Percentiles rank a stretch among this genome's conserved stretches.
Conservation (phyloP, 2,113 vertebrate genomes). For the Malurus elegans region DNA sequence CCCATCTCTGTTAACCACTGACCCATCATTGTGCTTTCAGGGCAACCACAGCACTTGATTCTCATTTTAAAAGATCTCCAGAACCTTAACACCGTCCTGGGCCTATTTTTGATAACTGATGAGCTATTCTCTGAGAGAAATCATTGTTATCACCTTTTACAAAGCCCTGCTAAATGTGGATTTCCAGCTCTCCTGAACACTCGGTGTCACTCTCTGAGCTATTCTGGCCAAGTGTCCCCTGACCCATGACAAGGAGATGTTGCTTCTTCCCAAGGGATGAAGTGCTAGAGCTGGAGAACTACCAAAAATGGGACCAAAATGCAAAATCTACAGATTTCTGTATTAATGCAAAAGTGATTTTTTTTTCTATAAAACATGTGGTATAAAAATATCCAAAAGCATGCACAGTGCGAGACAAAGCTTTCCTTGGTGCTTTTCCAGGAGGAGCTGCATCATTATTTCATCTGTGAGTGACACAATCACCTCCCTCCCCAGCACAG, state of each 20-base stretch:
- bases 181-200: background rate
- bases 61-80: background rate
- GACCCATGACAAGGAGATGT: background rate
- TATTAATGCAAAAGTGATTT: background rate
- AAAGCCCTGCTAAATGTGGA: background rate
- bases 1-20: background rate
- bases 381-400: accelerated
- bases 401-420: background rate
- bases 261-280: background rate
- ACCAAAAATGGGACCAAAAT: background rate
- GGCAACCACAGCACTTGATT: background rate
- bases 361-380: background rate
- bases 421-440: background rate
- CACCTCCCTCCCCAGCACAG: background rate
- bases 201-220: background rate
- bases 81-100: background rate
- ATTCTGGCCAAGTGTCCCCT: background rate
- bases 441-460: background rate
- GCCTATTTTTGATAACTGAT: accelerated
- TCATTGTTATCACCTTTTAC: background rate
- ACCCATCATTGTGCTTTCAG: background rate
- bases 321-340: background rate
- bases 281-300: background rate
- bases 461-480: background rate
- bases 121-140: background rate